Conservation (phyloP, 2,113 vertebrate genomes). For the Perccottus glenii region DNA sequence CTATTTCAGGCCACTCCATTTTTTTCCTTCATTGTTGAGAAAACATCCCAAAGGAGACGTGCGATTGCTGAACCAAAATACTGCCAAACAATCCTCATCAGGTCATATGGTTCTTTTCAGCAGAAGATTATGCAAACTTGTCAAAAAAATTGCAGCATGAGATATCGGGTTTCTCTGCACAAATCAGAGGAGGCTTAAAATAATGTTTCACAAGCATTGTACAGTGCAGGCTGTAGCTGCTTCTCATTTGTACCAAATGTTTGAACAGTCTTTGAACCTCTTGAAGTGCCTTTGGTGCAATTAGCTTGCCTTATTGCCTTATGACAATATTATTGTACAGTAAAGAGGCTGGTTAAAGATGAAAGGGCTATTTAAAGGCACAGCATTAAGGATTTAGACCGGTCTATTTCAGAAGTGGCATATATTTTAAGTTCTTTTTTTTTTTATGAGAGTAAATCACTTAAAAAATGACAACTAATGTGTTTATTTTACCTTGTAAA, state of each 20-base stretch:
- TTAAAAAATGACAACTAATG: background rate
- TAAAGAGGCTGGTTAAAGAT: background rate
- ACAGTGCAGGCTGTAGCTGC: background rate
- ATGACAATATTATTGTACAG: background rate
- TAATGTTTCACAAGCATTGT: constrained; percentile 12
- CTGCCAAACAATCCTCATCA: constrained; percentile 31
- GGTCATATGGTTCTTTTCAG: constrained; percentile 61
- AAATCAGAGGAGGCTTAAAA: constrained; percentile 8
- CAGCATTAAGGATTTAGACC: background rate
- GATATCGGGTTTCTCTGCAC: background rate
- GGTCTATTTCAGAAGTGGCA: background rate
- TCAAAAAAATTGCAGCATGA: constrained; percentile 23
- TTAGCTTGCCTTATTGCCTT: constrained; percentile 12
- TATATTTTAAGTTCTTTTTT: background rate
- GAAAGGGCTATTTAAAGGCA: background rate
- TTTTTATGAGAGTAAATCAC: constrained; percentile 1
- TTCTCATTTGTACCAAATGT: constrained; percentile 13
- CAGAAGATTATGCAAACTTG: constrained; percentile 26
- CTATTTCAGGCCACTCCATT: constrained; percentile 58
- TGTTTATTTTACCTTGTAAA: background rate
- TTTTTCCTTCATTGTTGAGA: constrained; percentile 55
- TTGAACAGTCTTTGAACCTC: background rate
- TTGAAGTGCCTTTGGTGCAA: background rate
- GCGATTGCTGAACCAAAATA: constrained; percentile 49
- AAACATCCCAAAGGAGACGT: constrained; percentile 64